Evolutionary conservation across 2,113 vertebrate genomes (phyloP).

Genomic region (Pipa parva): DNA sequence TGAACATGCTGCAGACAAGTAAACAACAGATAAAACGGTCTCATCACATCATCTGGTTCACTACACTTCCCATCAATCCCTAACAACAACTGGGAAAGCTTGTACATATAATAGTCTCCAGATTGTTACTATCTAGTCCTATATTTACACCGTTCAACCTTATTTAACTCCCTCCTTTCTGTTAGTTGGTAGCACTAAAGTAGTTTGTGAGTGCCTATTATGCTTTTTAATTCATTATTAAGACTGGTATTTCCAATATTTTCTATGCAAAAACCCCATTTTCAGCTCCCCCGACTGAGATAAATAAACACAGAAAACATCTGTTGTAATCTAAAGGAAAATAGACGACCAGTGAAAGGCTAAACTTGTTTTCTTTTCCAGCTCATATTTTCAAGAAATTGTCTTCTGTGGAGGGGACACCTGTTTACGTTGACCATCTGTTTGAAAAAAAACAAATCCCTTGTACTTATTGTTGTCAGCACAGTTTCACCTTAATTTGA

Average conservation of each 20-base stretch:
- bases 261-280: background rate
- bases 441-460: conserved; percentile 41
- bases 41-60: too few species aligned
- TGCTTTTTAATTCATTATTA: too few species aligned
- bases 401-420: rapidly evolving
- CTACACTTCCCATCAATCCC: too few species aligned
- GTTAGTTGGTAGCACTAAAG: too few species aligned
- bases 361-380: conserved; percentile 13
- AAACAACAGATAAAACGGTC: too few species aligned
- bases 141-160: too few species aligned
- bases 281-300: background rate
- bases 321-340: background rate
- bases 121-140: too few species aligned
- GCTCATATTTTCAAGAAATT: background rate
- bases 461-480: conserved; percentile 13
- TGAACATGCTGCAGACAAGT: too few species aligned
- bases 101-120: too few species aligned
- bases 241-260: background rate
- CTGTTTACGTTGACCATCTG: conserved; percentile 48
- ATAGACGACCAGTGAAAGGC: conserved; percentile 2
- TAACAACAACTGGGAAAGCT: too few species aligned
- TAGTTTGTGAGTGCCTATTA: too few species aligned
- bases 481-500: conserved; percentile 48
- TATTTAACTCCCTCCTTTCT: too few species aligned
- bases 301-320: background rate